These are phyloP conservation scores for Halocynthia roretzi DNA, from an alignment of 23 tunicate species.

Conservation along the genomic window DNA sequence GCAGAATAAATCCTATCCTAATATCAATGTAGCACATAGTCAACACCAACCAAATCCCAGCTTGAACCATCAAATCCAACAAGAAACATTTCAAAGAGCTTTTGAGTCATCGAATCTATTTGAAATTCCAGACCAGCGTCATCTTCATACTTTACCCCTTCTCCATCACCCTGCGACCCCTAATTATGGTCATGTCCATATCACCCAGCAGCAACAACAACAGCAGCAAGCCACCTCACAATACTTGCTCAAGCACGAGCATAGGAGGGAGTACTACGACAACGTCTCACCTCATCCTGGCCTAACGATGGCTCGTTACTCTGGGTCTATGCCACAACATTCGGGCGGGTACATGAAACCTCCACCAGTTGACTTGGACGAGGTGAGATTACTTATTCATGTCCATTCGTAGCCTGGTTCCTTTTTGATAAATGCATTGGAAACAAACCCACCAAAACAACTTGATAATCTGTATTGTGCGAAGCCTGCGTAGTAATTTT, in stretches of 20 bases:
- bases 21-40: not conserved
- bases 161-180: constrained; percentile 1
- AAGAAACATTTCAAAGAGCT: constrained; percentile 11
- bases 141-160: constrained; percentile 5
- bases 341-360: constrained; percentile 20
- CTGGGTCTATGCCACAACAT: constrained; percentile 11
- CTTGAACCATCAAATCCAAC: too few species aligned
- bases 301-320: constrained; percentile 1
- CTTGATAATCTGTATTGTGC: too few species aligned
- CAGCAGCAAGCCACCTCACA: not conserved
- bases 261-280: too few species aligned
- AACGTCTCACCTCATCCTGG: not conserved
- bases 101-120: constrained; percentile 3
- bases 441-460: too few species aligned
- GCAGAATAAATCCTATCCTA: constrained; percentile 4
- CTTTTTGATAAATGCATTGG: too few species aligned
- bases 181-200: constrained; percentile 7
- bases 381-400: not conserved
- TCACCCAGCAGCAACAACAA: constrained; percentile 10
- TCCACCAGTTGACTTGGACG: constrained; percentile 22
- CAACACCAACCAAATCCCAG: constrained; percentile 1
- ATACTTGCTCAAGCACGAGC: constrained; percentile 1
- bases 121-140: constrained; percentile 7
- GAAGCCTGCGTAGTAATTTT: too few species aligned
- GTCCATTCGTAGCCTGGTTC: too few species aligned